Base-by-base conservation (phyloP, 2,113 vertebrate species). In the Nibea coibor region DNA sequence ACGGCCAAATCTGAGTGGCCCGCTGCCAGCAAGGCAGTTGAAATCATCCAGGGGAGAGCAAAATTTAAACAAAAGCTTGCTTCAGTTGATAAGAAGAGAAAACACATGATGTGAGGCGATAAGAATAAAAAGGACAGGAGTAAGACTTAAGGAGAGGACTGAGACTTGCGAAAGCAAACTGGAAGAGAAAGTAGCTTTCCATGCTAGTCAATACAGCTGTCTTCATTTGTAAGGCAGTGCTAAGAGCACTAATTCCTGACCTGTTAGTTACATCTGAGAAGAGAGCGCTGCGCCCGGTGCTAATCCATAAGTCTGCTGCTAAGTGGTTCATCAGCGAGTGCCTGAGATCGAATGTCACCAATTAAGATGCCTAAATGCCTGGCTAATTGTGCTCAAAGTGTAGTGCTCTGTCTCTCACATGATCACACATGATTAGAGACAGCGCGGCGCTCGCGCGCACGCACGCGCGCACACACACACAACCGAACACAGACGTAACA, bases 361-460 rank as follows among this genome's bases (percentile, higher is more conserved):
- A 95, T 95, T 95, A 95, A 94, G 95, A 95, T 56, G 91, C 90
- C 92, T 94, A 94, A 95, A 94, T 88, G 93, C 88, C 90, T 80
- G 89, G 92, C 93, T 95, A 96, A 95, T 95, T 95, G 93, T 87
- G 93, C 93, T 94, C 87, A 83, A 92, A 91, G 92, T 93, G 90
- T 92, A 79, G 81, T 42, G 87, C 74, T 90, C 83, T 61, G 81
- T 91, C 91, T 91, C 87, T 89, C 83, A 82, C 86, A 88, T 73
- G 70, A 91, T 88, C 86, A 76, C 91, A 90, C 87, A 53, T 78
- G 77, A 91, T 93, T 92, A 91, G 50, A 79, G 71, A 43, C 63
- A 51, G 54, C 77, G 78, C 81, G n/a, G n/a, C n/a, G n/a, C n/a
- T n/a, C n/a, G 72, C 78, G 42, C 75, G 35, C 43, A 43, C 76